Conservation (phyloP, 1,140 invertebrate species). For the Ridgeia piscesae region DNA sequence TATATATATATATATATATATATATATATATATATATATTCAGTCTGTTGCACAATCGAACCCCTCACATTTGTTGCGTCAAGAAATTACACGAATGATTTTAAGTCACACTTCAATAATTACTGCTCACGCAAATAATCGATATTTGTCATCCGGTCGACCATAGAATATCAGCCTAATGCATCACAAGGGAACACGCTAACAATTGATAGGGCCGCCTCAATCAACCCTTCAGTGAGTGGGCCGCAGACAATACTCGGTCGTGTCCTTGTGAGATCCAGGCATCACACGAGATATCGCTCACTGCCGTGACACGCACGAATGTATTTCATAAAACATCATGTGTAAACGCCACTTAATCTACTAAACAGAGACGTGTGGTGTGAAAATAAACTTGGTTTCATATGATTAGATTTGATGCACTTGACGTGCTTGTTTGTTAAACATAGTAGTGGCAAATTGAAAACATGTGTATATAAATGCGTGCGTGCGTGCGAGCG, state of each 20-base stretch:
- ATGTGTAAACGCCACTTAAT: too few relatives aligned
- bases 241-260: neutral
- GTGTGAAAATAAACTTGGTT: too few relatives aligned
- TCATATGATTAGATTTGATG: too few relatives aligned
- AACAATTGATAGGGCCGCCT: neutral
- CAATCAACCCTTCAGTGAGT: neutral
- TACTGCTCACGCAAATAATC: neutral
- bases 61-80: neutral
- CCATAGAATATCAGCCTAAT: neutral
- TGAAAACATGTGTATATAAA: too few relatives aligned
- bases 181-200: neutral
- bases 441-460: too few relatives aligned
- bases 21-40: too few relatives aligned
- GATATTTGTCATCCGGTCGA: neutral
- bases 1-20: too few relatives aligned
- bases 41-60: neutral
- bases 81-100: neutral
- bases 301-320: neutral
- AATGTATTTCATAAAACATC: too few relatives aligned
- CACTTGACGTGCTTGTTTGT: too few relatives aligned
- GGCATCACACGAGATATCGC: neutral
- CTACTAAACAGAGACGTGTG: too few relatives aligned
- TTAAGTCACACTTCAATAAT: neutral
- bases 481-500: too few relatives aligned
- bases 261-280: neutral